These are phyloP conservation scores for Cryptotis parvus DNA, from an alignment of 2,113 vertebrate species.

Conservation along the genomic window DNA sequence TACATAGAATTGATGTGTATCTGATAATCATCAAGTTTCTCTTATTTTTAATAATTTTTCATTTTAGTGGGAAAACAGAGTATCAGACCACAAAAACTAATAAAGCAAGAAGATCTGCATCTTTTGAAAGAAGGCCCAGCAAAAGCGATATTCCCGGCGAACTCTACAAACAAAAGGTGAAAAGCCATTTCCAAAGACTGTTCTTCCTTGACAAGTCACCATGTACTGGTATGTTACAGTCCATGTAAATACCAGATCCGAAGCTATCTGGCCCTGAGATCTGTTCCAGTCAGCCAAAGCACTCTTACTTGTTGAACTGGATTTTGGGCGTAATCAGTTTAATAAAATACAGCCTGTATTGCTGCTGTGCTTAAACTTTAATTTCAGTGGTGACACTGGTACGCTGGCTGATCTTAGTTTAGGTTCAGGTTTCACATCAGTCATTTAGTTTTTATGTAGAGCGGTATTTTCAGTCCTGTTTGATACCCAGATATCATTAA, in stretches of 20 bases:
- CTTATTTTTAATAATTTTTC: conserved; percentile 28
- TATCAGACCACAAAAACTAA: conserved; percentile 99
- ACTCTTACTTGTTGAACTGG: background rate
- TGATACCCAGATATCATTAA: background rate
- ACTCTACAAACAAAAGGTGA: conserved; percentile 94
- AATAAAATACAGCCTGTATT: background rate
- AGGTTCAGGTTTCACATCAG: background rate
- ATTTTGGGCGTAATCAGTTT: background rate
- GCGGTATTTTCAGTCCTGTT: background rate
- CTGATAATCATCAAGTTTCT: background rate
- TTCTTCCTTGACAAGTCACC: background rate
- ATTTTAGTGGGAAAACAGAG: conserved; percentile 95
- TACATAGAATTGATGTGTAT: background rate
- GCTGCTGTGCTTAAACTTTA: background rate
- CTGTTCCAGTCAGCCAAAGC: background rate
- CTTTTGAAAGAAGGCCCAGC: conserved; percentile 98
- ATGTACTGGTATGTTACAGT: background rate
- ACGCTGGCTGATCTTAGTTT: conserved; percentile 10
- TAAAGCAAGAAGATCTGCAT: conserved; percentile 95
- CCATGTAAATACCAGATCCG: background rate
- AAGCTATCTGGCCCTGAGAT: background rate
- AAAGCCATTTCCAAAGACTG: background rate
- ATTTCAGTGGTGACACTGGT: background rate
- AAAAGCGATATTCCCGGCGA: conserved; percentile 96
- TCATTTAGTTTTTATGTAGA: background rate